Conservation (phyloP, 2,797 vertebrate genomes). For the Hippopotamyrus pictus region DNA sequence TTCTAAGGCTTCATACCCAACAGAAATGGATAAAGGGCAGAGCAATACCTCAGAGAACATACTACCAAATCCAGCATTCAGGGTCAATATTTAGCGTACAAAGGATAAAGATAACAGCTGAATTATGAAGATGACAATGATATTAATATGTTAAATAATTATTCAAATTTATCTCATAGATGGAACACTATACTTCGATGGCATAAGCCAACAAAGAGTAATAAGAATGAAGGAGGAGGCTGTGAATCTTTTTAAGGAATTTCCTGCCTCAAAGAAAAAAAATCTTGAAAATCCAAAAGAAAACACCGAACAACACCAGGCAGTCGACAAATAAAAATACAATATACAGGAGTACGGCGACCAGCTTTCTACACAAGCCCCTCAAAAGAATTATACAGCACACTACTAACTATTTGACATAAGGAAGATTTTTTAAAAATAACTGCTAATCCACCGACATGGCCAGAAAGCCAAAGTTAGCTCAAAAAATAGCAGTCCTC, state of each 20-base stretch:
- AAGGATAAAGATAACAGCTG: neutral
- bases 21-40: neutral
- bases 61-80: neutral
- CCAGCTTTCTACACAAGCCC: neutral
- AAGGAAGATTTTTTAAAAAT: neutral
- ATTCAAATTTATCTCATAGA: neutral
- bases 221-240: neutral
- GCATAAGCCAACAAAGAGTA: neutral
- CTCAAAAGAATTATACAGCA: neutral
- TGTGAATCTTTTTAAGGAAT: neutral
- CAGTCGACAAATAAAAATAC: neutral
- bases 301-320: neutral
- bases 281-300: neutral
- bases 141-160: neutral
- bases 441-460: neutral
- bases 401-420: neutral
- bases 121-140: neutral
- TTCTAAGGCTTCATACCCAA: neutral
- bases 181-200: neutral
- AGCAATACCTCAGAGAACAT: too few species aligned
- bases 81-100: neutral
- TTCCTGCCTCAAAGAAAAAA: neutral
- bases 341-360: neutral
- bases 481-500: neutral
- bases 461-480: neutral